phyloP scores from a whole-genome alignment of 2,113 vertebrate species.

The Trogon surrucura region DNA sequence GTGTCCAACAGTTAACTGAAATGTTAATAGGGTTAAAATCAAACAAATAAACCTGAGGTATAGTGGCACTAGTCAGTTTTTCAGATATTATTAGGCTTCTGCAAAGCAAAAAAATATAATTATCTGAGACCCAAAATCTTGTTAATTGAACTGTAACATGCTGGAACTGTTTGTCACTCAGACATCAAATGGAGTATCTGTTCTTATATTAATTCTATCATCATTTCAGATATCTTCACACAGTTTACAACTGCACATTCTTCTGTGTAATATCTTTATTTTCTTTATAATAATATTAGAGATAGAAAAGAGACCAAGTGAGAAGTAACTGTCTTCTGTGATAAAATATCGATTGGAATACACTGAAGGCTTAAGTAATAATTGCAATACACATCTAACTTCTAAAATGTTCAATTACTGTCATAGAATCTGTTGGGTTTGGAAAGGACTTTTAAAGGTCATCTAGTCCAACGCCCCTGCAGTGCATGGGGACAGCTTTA shows the following conservation, averaged over 20 bases:
- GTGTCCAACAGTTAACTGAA: not conserved
- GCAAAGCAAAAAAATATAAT: not conserved
- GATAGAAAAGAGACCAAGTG: not conserved
- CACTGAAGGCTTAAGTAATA: not conserved
- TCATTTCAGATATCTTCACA: not conserved
- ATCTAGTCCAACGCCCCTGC: too few species aligned
- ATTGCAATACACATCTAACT: not conserved
- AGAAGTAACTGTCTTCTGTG: not conserved
- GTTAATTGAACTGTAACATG: not conserved
- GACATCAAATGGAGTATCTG: not conserved
- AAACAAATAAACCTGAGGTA: not conserved
- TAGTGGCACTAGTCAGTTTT: not conserved
- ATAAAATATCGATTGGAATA: not conserved
- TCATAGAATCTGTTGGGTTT: too few species aligned
- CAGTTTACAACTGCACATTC: not conserved
- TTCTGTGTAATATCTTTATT: not conserved
- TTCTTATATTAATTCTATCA: not conserved
- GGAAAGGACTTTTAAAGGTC: too few species aligned
- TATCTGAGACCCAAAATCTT: not conserved
- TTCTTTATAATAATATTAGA: not conserved
- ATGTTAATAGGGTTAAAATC: not conserved
- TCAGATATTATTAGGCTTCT: not conserved
- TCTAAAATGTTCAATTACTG: not conserved
- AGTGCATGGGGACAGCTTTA: too few species aligned
- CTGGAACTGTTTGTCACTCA: not conserved